Evolutionary conservation across 2,113 vertebrate genomes (phyloP).

Genomic region (Rhombomys opimus): DNA sequence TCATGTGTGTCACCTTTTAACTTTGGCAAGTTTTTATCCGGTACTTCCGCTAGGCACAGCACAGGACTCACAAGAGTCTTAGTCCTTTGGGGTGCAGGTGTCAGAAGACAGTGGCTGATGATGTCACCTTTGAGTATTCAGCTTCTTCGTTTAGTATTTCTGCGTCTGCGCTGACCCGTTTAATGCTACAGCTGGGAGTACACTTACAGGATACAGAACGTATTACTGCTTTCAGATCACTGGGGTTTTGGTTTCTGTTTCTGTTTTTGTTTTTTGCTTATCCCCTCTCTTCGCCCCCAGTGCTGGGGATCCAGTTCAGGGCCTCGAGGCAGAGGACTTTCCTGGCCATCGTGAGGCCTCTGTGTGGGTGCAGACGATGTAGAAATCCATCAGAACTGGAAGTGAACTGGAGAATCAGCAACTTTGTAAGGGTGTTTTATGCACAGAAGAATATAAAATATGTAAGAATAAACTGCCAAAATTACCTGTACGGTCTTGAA

Average conservation of each 20-base stretch:
- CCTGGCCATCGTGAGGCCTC: background rate
- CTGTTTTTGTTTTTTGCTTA: background rate
- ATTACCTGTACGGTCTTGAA: slow-evolving; percentile 71
- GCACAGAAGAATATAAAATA: slow-evolving; percentile 64
- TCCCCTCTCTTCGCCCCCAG: background rate
- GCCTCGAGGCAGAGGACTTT: background rate
- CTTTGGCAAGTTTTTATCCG: slow-evolving; percentile 8
- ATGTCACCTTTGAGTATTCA: background rate
- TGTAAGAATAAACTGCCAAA: slow-evolving; percentile 74
- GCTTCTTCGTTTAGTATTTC: background rate
- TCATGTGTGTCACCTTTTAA: background rate
- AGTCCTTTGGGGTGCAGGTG: background rate
- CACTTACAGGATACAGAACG: background rate
- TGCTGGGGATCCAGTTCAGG: background rate
- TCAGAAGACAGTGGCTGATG: background rate
- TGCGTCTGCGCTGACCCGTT: background rate
- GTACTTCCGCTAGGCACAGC: background rate
- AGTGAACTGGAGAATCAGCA: slow-evolving; percentile 60
- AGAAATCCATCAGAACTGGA: slow-evolving; percentile 33
- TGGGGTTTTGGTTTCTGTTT: too few relatives aligned
- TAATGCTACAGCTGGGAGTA: background rate
- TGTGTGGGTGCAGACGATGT: background rate
- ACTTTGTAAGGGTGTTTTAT: slow-evolving; percentile 52
- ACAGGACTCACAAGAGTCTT: background rate
- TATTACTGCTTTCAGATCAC: slow-evolving; percentile 43